These are phyloP conservation scores for Mustelus asterias DNA, from an alignment of 2,113 vertebrate species.

Conservation along the genomic window DNA sequence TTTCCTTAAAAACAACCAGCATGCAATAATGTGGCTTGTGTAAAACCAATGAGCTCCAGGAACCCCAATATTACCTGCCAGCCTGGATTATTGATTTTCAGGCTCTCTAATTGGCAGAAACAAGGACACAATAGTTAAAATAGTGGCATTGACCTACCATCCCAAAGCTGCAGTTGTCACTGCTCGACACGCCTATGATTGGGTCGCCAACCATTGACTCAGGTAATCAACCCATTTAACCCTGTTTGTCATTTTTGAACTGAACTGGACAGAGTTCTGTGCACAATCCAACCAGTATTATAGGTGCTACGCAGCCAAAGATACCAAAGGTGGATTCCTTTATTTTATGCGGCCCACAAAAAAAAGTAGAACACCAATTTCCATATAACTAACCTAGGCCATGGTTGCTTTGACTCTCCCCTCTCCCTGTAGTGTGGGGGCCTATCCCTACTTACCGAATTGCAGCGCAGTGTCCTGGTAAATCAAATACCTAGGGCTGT, in stretches of 20 bases:
- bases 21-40: slow-evolving; percentile 50
- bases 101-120: background rate
- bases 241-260: background rate
- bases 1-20: slow-evolving; percentile 44
- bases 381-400: no score
- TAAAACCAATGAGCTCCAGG: slow-evolving; percentile 39
- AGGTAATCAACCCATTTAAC: background rate
- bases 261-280: background rate
- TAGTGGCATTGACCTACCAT: background rate
- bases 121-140: background rate
- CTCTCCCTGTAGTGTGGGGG: no score
- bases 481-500: no score
- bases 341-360: no score
- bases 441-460: no score
- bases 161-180: background rate
- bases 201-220: background rate
- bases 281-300: background rate
- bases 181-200: background rate
- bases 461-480: no score
- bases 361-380: no score
- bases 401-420: no score
- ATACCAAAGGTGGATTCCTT: background rate
- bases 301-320: background rate
- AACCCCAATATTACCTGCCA: background rate
- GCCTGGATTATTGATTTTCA: background rate